Percentiles rank a stretch among this genome's conserved stretches.
phyloP scores from a whole-genome alignment of 2,113 vertebrate species.

The Sclerurus mexicanus region DNA sequence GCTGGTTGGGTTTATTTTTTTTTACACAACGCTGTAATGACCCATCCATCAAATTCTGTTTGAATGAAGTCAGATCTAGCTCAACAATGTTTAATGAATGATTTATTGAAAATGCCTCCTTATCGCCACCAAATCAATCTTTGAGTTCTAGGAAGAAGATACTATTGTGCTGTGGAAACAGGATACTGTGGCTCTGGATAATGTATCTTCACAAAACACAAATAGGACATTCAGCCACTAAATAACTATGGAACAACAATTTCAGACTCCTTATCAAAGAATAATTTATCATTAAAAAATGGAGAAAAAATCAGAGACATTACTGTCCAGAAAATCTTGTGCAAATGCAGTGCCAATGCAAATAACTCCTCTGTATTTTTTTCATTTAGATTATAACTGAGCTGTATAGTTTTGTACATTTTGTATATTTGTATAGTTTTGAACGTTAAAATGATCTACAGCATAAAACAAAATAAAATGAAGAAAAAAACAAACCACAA shows the following conservation, averaged over 20 bases:
- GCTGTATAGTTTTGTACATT: neutral
- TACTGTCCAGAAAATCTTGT: neutral
- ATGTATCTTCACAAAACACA: neutral
- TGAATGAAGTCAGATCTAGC: neutral
- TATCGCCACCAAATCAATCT: neutral
- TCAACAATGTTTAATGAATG: neutral
- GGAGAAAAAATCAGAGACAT: neutral
- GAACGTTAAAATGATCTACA: neutral
- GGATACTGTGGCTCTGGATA: neutral
- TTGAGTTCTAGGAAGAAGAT: neutral
- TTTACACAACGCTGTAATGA: neutral
- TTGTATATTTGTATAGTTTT: too few relatives aligned
- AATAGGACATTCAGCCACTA: neutral
- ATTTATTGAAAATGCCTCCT: neutral
- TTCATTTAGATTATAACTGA: neutral
- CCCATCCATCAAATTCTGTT: neutral
- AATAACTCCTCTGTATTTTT: accelerated
- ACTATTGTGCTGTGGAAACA: neutral
- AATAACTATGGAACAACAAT: neutral
- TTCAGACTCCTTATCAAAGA: neutral
- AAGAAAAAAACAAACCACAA: neutral
- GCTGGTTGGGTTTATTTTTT: neutral
- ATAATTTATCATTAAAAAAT: neutral
- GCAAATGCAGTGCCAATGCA: neutral
- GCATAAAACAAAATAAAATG: neutral